Percentiles rank a stretch among this genome's conserved stretches.
These are phyloP conservation scores for Barypeithes pellucidus DNA, from an alignment of 2,888 invertebrate genomes.

Conservation along the genomic window DNA sequence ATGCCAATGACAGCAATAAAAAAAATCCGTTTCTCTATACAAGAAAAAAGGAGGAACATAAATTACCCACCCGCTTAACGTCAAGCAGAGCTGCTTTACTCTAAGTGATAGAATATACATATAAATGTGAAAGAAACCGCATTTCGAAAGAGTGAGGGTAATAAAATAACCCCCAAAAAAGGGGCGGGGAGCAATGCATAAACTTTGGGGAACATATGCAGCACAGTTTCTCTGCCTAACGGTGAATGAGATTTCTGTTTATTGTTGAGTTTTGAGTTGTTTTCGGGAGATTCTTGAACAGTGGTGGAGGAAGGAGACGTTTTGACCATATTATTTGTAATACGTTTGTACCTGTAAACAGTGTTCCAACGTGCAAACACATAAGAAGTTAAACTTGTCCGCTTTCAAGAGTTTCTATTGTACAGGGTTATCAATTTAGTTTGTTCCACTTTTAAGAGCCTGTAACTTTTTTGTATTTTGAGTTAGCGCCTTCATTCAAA, in stretches of 20 bases:
- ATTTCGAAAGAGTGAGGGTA: slow-evolving; percentile 44
- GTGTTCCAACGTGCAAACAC: too few relatives aligned
- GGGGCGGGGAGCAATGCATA: slow-evolving; percentile 31
- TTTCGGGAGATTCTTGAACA: background rate
- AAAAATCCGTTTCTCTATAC: slow-evolving; percentile 12
- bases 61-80: slow-evolving; percentile 36
- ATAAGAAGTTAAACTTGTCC: too few relatives aligned
- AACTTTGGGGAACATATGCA: slow-evolving; percentile 40
- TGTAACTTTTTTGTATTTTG: too few relatives aligned
- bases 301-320: background rate
- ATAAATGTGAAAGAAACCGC: slow-evolving; percentile 53
- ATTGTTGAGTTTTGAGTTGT: slow-evolving; percentile 46
- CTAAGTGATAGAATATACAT: slow-evolving; percentile 54
- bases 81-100: slow-evolving; percentile 51
- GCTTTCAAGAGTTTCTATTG: too few relatives aligned
- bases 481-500: too few relatives aligned
- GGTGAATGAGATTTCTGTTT: slow-evolving; percentile 44
- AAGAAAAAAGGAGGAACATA: slow-evolving; percentile 18
- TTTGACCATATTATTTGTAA: background rate
- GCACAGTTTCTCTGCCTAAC: slow-evolving; percentile 29
- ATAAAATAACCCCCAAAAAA: slow-evolving; percentile 38
- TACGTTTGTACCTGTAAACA: too few relatives aligned
- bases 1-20: slow-evolving; percentile 4
- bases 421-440: too few relatives aligned
- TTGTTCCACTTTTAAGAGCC: too few relatives aligned